Evolutionary conservation across 1,140 invertebrate genomes (phyloP).

Genomic region (Drosophila mayri): DNA sequence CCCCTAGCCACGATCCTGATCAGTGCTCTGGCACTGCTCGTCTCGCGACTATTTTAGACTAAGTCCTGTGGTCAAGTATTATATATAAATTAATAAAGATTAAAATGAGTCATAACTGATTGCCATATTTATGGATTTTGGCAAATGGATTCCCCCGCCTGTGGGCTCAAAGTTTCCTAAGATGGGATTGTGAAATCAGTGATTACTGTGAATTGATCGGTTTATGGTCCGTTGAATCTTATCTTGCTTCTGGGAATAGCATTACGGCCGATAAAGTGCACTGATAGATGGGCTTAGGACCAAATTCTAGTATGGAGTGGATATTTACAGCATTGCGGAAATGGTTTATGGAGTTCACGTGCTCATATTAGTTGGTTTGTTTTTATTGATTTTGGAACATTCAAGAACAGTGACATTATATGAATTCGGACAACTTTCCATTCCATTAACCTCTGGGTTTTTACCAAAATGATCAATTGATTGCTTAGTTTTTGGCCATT

Average conservation of each 20-base stretch:
- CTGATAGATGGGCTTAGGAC: conserved; percentile 27
- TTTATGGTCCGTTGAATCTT: conserved; percentile 45
- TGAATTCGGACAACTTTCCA: background rate
- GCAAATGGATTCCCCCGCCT: background rate
- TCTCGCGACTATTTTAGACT: conserved; percentile 40
- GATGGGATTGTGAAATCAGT: conserved; percentile 17
- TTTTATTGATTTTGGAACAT: background rate
- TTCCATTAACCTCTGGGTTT: background rate
- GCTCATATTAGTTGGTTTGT: background rate
- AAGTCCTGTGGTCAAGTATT: conserved; percentile 19
- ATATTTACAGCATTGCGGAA: conserved; percentile 26
- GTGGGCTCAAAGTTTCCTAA: conserved; percentile 1
- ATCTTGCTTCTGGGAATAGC: conserved; percentile 30
- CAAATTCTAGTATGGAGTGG: conserved; percentile 23
- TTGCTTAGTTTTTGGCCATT: background rate
- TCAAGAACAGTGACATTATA: conserved; percentile 2
- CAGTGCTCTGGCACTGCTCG: conserved; percentile 23
- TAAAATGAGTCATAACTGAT: conserved; percentile 22
- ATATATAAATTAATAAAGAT: conserved; percentile 9
- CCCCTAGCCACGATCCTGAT: conserved; percentile 38
- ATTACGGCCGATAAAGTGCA: conserved; percentile 13
- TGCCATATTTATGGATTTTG: background rate
- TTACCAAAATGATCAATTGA: conserved; percentile 3
- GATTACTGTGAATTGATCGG: conserved; percentile 16
- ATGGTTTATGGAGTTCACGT: conserved; percentile 34